Evolutionary conservation across 2,888 invertebrate genomes (phyloP).

Genomic region (Xestoiulus laeticollis): DNA sequence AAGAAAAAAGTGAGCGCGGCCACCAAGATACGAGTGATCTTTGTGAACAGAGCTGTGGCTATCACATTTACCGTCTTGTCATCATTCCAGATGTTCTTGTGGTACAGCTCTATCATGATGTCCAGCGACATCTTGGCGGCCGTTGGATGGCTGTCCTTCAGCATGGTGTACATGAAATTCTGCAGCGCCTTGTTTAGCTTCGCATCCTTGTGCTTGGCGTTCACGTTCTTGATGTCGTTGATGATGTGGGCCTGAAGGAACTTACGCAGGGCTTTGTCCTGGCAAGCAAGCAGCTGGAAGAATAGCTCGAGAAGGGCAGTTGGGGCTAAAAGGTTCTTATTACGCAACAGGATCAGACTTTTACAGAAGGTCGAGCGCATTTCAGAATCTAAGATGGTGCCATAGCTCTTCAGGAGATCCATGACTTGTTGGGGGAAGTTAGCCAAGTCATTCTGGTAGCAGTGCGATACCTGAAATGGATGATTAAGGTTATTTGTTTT

Average conservation of each 20-base stretch:
- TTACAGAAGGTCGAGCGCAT: constrained; percentile 92
- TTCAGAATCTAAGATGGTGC: constrained; percentile 83
- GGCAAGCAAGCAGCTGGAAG: constrained; percentile 88
- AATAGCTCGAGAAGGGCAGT: constrained; percentile 88
- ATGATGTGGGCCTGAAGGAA: constrained; percentile 92
- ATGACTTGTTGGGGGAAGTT: constrained; percentile 88
- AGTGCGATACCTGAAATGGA: constrained; percentile 77
- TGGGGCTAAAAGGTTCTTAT: constrained; percentile 88
- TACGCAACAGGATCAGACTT: constrained; percentile 90
- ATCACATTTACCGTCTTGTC: constrained; percentile 98
- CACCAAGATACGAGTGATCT: constrained; percentile 92
- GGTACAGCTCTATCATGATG: constrained; percentile 94
- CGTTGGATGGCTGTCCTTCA: constrained; percentile 84
- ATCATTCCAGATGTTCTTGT: constrained; percentile 97
- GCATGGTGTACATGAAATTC: constrained; percentile 95
- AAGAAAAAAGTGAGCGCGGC: constrained; percentile 95
- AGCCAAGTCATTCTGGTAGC: constrained; percentile 83
- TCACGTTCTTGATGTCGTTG: constrained; percentile 93
- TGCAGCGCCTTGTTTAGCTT: constrained; percentile 90
- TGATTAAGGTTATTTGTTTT: no score
- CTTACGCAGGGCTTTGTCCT: constrained; percentile 86
- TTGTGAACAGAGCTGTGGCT: constrained; percentile 91
- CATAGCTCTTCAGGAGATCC: constrained; percentile 83
- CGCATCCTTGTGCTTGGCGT: constrained; percentile 90
- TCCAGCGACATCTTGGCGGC: constrained; percentile 93